A percentile compares a stretch with the other conserved stretches of the same genome.
These are phyloP conservation scores for Forpus xanthops DNA, from an alignment of 2,797 vertebrate species.

Conservation along the genomic window DNA sequence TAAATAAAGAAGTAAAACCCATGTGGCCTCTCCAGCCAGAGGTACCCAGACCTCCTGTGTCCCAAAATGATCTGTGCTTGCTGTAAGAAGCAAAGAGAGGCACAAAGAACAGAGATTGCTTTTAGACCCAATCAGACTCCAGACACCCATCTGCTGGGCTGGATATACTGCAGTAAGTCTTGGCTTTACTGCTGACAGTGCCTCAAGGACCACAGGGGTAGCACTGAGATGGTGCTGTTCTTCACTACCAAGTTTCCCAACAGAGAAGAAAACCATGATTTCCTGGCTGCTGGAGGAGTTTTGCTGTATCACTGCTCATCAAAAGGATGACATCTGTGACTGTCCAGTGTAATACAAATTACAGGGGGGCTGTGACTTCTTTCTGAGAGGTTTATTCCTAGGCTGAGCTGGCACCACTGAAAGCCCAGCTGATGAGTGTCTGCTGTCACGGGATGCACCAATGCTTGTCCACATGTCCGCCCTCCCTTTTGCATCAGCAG, in stretches of 20 bases:
- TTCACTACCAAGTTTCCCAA: background rate
- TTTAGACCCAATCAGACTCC: background rate
- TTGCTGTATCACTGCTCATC: background rate
- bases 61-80: background rate
- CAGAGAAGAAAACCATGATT: background rate
- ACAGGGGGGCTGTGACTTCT: background rate
- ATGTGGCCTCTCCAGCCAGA: too few relatives aligned
- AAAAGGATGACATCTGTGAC: background rate
- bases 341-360: background rate
- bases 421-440: background rate
- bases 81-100: background rate
- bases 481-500: accelerated
- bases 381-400: background rate
- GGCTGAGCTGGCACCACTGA: background rate
- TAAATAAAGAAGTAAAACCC: background rate
- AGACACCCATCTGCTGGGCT: background rate
- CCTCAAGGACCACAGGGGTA: background rate
- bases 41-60: background rate
- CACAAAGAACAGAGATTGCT: background rate
- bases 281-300: background rate
- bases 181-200: background rate
- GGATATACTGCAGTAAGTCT: background rate
- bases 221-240: background rate
- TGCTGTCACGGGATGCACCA: accelerated
- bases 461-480: accelerated